Evolutionary conservation across 2,797 vertebrate species (phyloP).

Genomic region (Alfaro cultratus): DNA sequence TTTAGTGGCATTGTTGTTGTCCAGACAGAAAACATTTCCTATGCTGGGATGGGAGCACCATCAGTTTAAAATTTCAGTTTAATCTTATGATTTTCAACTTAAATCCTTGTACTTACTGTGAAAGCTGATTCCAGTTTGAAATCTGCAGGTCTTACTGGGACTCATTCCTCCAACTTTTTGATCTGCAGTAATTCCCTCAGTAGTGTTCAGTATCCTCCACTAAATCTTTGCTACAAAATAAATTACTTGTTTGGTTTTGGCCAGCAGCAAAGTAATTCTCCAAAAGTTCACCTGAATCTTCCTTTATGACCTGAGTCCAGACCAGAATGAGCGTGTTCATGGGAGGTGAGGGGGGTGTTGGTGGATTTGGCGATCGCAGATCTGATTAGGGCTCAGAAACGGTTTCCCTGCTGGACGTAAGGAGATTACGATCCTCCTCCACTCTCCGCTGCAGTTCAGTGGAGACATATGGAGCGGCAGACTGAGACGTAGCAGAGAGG

Average conservation of each 20-base stretch:
- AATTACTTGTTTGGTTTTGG: background rate
- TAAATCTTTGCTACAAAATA: background rate
- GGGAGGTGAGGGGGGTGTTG: constrained; percentile 39
- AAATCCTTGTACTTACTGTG: constrained; percentile 58
- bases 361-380: constrained; percentile 54
- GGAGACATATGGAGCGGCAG: constrained; percentile 56
- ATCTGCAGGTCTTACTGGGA: constrained; percentile 8
- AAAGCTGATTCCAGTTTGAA: constrained; percentile 51
- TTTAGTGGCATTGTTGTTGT: background rate
- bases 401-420: constrained; percentile 71
- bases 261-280: background rate
- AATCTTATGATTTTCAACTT: constrained; percentile 36
- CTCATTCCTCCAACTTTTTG: background rate
- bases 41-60: constrained; percentile 21
- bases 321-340: constrained; percentile 32
- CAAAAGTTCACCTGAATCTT: background rate
- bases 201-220: background rate
- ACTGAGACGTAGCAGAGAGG: constrained; percentile 32
- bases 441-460: constrained; percentile 23
- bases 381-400: constrained; percentile 74
- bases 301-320: constrained; percentile 10
- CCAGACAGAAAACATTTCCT: background rate
- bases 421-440: constrained; percentile 63
- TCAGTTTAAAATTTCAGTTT: constrained; percentile 28
- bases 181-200: background rate